Evolutionary conservation across 2,888 invertebrate genomes (phyloP).

Genomic region (Cacoxenus indagator): DNA sequence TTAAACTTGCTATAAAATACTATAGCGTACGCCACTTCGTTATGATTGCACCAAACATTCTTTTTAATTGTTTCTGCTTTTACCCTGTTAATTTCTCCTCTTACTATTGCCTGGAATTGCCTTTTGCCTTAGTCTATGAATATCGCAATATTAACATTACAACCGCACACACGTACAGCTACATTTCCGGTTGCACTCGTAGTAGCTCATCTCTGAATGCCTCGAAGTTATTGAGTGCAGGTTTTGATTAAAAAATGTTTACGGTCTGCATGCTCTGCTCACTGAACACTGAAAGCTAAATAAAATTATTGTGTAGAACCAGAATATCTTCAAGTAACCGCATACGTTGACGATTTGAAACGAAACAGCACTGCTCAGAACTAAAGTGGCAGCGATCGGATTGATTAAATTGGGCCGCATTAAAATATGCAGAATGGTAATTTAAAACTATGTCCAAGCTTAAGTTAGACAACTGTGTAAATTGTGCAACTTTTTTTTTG

Average conservation of each 20-base stretch:
- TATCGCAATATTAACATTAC: not conserved
- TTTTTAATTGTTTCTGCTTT: too few species aligned
- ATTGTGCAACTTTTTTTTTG: too few species aligned
- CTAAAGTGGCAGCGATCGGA: too few species aligned
- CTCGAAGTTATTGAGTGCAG: conserved; percentile 44
- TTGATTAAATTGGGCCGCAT: too few species aligned
- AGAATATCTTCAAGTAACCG: not conserved
- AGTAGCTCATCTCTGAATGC: conserved; percentile 17
- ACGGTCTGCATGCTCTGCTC: conserved; percentile 18
- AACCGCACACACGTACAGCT: not conserved
- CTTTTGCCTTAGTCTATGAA: not conserved
- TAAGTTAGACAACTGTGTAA: not conserved
- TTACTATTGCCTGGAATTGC: conserved; percentile 2
- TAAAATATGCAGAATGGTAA: too few species aligned
- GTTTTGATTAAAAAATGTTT: conserved; percentile 50
- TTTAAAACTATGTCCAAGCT: too few species aligned
- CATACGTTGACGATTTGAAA: not conserved
- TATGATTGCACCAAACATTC: too few species aligned
- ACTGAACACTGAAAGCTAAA: not conserved
- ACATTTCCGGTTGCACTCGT: not conserved
- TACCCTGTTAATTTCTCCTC: not conserved
- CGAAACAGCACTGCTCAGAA: not conserved
- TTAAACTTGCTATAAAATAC: too few species aligned
- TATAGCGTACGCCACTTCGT: too few species aligned
- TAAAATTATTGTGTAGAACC: not conserved